These are phyloP conservation scores for Colaptes auratus DNA, from an alignment of 2,113 vertebrate species.

Conservation along the genomic window DNA sequence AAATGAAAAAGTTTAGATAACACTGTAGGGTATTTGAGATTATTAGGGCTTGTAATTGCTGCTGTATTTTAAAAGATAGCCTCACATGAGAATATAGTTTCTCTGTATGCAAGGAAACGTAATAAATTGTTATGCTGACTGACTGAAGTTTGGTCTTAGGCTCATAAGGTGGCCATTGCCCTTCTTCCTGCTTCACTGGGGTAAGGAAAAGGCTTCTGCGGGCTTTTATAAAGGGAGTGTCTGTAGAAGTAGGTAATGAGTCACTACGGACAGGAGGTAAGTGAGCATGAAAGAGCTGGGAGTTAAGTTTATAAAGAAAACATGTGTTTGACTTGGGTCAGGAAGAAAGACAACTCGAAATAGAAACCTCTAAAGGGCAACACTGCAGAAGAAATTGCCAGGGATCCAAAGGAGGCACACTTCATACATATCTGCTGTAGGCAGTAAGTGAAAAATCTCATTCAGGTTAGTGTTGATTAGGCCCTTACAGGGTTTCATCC, in stretches of 20 bases:
- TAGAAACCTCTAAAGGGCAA: background rate
- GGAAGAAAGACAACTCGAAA: background rate
- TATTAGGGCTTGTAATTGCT: background rate
- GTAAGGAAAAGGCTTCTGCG: background rate
- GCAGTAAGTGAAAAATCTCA: background rate
- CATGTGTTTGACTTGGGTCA: background rate
- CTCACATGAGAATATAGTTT: background rate
- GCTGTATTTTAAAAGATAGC: background rate
- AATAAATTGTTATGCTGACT: background rate
- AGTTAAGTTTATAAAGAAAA: background rate
- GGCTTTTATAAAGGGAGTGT: slow-evolving; percentile 4
- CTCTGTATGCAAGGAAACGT: background rate
- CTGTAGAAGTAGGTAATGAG: slow-evolving; percentile 21
- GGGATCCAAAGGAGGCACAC: background rate
- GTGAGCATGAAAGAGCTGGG: background rate
- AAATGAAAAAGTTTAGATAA: background rate
- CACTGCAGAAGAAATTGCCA: background rate
- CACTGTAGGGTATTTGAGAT: background rate
- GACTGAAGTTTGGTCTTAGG: background rate
- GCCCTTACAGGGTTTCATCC: background rate
- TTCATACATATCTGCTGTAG: background rate
- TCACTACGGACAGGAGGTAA: background rate
- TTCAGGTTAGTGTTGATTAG: background rate
- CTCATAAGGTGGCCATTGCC: background rate
- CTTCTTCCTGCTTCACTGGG: background rate